A percentile compares a stretch with the other conserved stretches of the same genome.
Evolutionary conservation across 2,888 invertebrate genomes (phyloP).

Genomic region (Scaptodrosophila latifasciaeformis): DNA sequence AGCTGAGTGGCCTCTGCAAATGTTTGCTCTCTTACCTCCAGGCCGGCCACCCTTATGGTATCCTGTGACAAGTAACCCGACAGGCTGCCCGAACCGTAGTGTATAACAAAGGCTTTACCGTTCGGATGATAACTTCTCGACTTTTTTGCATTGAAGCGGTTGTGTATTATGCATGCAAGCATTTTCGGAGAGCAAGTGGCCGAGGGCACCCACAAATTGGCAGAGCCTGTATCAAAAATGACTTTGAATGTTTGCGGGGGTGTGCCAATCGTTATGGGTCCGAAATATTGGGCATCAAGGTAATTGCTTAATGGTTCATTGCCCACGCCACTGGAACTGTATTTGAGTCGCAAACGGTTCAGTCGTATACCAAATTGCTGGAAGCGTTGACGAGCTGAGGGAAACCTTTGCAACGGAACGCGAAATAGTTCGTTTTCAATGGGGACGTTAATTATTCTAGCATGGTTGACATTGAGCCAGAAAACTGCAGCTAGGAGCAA

Average conservation of each 20-base stretch:
- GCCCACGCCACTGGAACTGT: conserved; percentile 75
- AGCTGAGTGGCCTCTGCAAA: conserved; percentile 56
- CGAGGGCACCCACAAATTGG: conserved; percentile 98
- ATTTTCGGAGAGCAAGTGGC: conserved; percentile 93
- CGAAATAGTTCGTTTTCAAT: conserved; percentile 73
- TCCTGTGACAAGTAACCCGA: conserved; percentile 44
- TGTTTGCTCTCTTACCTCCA: conserved; percentile 39
- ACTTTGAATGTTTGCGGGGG: conserved; percentile 95
- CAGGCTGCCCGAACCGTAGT: conserved; percentile 54
- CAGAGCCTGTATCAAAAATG: conserved; percentile 98
- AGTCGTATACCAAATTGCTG: conserved; percentile 82
- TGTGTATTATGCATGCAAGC: conserved; percentile 95
- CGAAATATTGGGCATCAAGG: conserved; percentile 96
- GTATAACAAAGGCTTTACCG: conserved; percentile 76
- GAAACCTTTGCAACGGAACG: conserved; percentile 83
- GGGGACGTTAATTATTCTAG: too few relatives aligned
- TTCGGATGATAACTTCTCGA: conserved; percentile 88
- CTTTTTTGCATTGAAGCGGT: conserved; percentile 91
- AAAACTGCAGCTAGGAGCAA: too few relatives aligned
- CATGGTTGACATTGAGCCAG: too few relatives aligned
- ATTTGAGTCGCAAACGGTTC: conserved; percentile 71
- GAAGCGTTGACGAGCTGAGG: conserved; percentile 80
- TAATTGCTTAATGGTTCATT: conserved; percentile 90
- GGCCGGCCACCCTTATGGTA: conserved; percentile 43
- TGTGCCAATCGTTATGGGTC: conserved; percentile 89